Conservation (phyloP, 2,888 invertebrate genomes). For the Troides oblongomaculatus region DNA sequence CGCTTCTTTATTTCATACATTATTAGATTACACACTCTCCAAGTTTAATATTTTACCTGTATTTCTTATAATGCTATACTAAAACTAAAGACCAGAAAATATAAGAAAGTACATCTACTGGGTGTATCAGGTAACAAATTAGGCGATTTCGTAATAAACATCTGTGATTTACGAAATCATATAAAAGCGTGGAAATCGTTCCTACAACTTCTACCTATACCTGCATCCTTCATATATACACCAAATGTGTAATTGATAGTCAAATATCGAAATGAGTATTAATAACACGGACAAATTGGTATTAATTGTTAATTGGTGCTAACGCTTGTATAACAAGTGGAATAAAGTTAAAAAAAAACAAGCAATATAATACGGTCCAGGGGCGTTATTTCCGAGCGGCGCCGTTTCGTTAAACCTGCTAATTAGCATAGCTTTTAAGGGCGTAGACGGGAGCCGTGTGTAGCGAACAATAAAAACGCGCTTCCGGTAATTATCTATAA, state of each 20-base stretch:
- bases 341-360: conserved; percentile 18
- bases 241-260: background rate
- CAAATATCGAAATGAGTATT: background rate
- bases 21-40: background rate
- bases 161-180: no score
- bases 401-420: conserved; percentile 38
- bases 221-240: no score
- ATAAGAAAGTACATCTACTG: no score
- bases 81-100: no score
- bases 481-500: conserved; percentile 25
- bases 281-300: background rate
- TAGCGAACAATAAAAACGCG: conserved; percentile 28
- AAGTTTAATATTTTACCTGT: background rate
- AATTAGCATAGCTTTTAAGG: conserved; percentile 65
- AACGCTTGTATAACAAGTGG: conserved; percentile 3
- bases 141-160: no score
- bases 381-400: conserved; percentile 26
- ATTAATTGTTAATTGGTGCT: background rate
- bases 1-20: background rate
- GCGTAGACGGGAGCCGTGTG: conserved; percentile 38
- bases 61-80: no score
- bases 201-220: no score
- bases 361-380: conserved; percentile 26
- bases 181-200: no score
- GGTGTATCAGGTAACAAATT: no score